Percentiles rank a stretch among this genome's conserved stretches.
Evolutionary conservation across 2,797 vertebrate genomes (phyloP).

Genomic region (Anisognathus igniventris): DNA sequence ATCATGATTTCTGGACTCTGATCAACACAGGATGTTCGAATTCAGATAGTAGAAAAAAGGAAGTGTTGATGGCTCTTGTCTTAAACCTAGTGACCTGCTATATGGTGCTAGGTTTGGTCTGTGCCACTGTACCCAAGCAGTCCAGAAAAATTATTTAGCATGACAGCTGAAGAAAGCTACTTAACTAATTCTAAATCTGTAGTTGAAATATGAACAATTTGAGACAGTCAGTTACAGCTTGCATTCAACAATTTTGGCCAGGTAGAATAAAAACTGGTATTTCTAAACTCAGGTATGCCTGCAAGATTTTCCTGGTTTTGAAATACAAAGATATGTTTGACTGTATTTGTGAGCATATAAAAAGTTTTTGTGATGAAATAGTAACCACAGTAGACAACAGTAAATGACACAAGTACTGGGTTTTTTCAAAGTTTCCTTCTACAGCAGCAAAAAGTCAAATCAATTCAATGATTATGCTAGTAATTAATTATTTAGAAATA

Average conservation of each 20-base stretch:
- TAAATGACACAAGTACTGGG: neutral
- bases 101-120: neutral
- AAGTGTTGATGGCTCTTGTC: neutral
- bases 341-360: constrained; percentile 7
- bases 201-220: neutral
- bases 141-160: neutral
- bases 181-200: neutral
- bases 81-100: neutral
- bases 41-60: neutral
- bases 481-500: constrained; percentile 59
- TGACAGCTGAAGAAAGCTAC: neutral
- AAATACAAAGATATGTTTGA: constrained; percentile 29
- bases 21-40: neutral
- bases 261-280: neutral
- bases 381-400: constrained; percentile 20
- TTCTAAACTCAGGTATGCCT: neutral
- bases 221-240: neutral
- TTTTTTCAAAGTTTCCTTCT: constrained; percentile 45
- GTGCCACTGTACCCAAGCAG: neutral
- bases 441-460: constrained; percentile 15
- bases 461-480: constrained; percentile 21
- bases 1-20: neutral
- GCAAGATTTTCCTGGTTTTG: neutral
- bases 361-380: constrained; percentile 29
- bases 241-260: neutral